phyloP scores from a whole-genome alignment of 2,888 invertebrate species.

The Lordiphosa andalusiaca region DNA sequence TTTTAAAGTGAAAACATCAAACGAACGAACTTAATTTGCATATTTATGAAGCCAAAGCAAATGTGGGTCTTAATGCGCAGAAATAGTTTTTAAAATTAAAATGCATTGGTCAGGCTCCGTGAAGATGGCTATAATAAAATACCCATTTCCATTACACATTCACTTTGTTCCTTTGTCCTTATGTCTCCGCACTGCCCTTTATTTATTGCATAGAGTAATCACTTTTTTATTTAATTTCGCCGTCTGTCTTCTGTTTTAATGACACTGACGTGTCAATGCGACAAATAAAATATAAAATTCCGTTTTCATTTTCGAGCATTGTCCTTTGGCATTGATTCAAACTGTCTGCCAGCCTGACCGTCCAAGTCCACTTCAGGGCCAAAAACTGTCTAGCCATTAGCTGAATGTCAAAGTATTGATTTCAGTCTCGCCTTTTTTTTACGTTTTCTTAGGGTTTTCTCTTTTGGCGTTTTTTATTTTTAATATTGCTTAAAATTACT shows the following conservation, averaged over 20 bases:
- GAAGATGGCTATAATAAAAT: slow-evolving; percentile 4
- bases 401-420: slow-evolving; percentile 65
- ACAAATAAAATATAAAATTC: slow-evolving; percentile 36
- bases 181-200: slow-evolving; percentile 58
- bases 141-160: slow-evolving; percentile 21
- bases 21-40: slow-evolving; percentile 33
- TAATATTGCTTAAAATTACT: slow-evolving; percentile 54
- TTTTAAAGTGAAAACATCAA: slow-evolving; percentile 62
- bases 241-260: slow-evolving; percentile 53
- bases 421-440: slow-evolving; percentile 28
- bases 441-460: slow-evolving; percentile 15
- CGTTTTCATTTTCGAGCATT: slow-evolving; percentile 17
- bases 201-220: slow-evolving; percentile 63
- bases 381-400: slow-evolving; percentile 55
- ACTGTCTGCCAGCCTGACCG: slow-evolving; percentile 1
- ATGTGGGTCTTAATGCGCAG: too few species aligned
- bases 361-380: slow-evolving; percentile 58
- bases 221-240: slow-evolving; percentile 67
- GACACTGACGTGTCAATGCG: slow-evolving; percentile 69
- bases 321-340: slow-evolving; percentile 66
- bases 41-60: too few species aligned
- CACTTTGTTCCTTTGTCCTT: slow-evolving; percentile 11
- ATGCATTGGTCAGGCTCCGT: too few species aligned
- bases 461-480: slow-evolving; percentile 21
- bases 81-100: too few species aligned